Conservation (phyloP, 2,888 invertebrate genomes). For the Orchesellides sinensis region DNA sequence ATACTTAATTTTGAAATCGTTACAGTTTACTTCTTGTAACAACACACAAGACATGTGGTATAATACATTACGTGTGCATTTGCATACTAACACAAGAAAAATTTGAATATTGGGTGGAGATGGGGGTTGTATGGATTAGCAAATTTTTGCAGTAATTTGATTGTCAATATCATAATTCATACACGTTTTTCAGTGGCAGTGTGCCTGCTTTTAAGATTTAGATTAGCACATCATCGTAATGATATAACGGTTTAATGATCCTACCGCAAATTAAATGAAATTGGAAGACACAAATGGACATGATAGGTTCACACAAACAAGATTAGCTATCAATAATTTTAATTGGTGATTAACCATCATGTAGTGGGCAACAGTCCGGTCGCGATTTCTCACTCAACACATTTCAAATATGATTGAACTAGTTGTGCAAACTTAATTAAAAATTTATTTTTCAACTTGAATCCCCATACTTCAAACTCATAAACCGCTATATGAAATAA, state of each 20-base stretch:
- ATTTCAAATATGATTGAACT: too few relatives aligned
- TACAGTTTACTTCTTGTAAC: slow-evolving; percentile 11
- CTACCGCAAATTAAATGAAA: slow-evolving; percentile 34
- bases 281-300: slow-evolving; percentile 6
- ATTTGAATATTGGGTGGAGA: slow-evolving; percentile 23
- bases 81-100: not conserved
- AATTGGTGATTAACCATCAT: slow-evolving; percentile 28
- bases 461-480: too few relatives aligned
- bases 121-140: too few relatives aligned
- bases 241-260: slow-evolving; percentile 1
- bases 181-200: too few relatives aligned
- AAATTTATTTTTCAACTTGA: too few relatives aligned
- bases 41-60: slow-evolving; percentile 14
- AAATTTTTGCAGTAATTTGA: slow-evolving; percentile 45
- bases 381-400: slow-evolving; percentile 14
- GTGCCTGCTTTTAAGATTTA: not conserved
- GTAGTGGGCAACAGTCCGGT: not conserved
- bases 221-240: not conserved
- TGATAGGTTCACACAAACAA: slow-evolving; percentile 29
- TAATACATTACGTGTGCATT: too few relatives aligned
- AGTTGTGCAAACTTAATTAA: too few relatives aligned
- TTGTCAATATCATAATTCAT: slow-evolving; percentile 48
- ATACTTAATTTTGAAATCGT: slow-evolving; percentile 31
- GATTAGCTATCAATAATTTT: slow-evolving; percentile 30
- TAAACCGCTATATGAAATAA: too few relatives aligned